Conservation (phyloP, 2,888 invertebrate species). For the Cerastis leucographa region DNA sequence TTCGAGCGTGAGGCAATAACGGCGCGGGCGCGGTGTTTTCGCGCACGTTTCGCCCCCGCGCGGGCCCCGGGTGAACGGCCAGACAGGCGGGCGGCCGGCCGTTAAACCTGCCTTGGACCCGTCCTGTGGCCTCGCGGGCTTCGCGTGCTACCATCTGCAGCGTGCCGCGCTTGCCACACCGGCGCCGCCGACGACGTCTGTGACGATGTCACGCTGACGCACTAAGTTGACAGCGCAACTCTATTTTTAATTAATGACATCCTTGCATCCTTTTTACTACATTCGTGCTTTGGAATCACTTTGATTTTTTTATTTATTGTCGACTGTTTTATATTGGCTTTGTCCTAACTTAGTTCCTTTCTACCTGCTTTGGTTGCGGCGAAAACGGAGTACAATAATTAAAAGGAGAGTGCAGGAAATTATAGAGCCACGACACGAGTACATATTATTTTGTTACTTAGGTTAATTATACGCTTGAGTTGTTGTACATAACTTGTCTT, state of each 20-base stretch:
- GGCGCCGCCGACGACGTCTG: constrained; percentile 62
- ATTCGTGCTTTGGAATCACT: constrained; percentile 15
- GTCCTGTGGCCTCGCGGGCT: constrained; percentile 82
- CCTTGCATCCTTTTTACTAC: constrained; percentile 13
- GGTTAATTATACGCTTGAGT: constrained; percentile 30
- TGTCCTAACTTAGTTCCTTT: neutral
- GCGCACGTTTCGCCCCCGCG: constrained; percentile 87
- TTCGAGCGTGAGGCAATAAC: constrained; percentile 74
- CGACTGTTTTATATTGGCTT: constrained; percentile 8
- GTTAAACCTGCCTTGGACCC: constrained; percentile 88
- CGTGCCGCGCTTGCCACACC: constrained; percentile 58
- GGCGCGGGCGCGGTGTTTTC: constrained; percentile 89
- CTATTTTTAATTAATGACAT: constrained; percentile 48
- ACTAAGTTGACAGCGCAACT: constrained; percentile 17
- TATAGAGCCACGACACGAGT: constrained; percentile 8
- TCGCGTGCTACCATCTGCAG: constrained; percentile 72
- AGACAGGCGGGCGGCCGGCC: constrained; percentile 89
- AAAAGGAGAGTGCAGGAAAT: constrained; percentile 13
- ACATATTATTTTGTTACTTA: constrained; percentile 31
- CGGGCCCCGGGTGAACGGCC: constrained; percentile 90
- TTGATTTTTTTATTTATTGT: constrained; percentile 28
- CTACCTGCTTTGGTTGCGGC: neutral
- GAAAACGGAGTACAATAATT: neutral
- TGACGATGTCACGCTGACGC: constrained; percentile 45
- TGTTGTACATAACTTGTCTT: constrained; percentile 24